A percentile compares a stretch with the other conserved stretches of the same genome.
Conservation (phyloP, 2,888 invertebrate genomes). For the Mimachlamys varia region DNA sequence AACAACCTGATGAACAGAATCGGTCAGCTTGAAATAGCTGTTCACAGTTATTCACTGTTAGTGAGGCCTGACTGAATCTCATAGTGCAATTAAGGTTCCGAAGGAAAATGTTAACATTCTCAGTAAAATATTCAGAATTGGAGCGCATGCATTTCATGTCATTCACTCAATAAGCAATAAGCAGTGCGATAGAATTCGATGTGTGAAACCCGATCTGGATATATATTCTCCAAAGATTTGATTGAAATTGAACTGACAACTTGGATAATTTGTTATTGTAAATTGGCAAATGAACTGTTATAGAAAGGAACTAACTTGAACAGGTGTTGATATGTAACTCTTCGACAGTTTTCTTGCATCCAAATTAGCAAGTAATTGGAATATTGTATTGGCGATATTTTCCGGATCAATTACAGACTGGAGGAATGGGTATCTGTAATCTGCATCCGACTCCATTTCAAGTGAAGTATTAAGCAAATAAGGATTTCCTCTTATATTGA, state of each 20-base stretch:
- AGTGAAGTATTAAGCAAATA: constrained; percentile 10
- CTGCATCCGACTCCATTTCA: background rate
- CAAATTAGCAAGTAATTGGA: background rate
- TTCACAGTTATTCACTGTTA: background rate
- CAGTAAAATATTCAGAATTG: background rate
- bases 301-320: background rate
- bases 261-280: background rate
- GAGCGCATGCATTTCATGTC: background rate
- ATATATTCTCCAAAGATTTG: background rate
- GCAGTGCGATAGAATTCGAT: background rate
- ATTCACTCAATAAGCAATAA: background rate
- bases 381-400: background rate
- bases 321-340: background rate
- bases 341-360: background rate
- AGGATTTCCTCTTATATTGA: background rate
- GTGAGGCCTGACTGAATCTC: background rate
- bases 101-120: background rate
- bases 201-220: background rate
- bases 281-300: background rate
- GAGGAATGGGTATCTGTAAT: background rate
- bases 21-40: background rate
- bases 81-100: background rate
- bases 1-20: no score
- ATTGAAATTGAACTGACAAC: background rate
- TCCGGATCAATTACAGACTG: background rate